Evolutionary conservation across 2,797 vertebrate species (phyloP).

Genomic region (Tadarida brasiliensis): DNA sequence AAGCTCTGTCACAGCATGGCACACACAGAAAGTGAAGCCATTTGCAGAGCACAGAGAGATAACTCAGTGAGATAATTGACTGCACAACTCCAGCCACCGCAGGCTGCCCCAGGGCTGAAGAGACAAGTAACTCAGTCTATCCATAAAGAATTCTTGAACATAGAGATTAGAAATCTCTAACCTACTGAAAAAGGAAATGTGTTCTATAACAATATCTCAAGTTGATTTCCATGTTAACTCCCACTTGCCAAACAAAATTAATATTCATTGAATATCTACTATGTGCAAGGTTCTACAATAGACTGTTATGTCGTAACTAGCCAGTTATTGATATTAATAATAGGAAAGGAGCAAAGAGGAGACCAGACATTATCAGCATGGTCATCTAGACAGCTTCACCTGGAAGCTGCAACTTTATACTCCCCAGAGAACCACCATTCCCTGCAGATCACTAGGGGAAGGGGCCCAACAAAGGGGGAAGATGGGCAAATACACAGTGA

Average conservation of each 20-base stretch:
- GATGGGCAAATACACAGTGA: neutral
- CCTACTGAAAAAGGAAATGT: constrained; percentile 40
- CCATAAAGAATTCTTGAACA: constrained; percentile 12
- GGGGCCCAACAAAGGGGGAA: neutral
- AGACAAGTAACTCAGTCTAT: neutral
- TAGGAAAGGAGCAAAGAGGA: neutral
- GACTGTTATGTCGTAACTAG: neutral
- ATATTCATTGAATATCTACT: neutral
- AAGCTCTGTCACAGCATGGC: constrained; percentile 14
- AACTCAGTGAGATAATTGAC: neutral
- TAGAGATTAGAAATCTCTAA: constrained; percentile 18
- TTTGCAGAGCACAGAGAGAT: neutral
- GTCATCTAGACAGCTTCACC: neutral
- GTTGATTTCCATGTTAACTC: neutral
- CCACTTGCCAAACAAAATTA: constrained; percentile 29
- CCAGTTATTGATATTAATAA: neutral
- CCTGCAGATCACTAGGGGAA: neutral
- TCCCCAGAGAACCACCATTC: neutral
- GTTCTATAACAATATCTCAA: neutral
- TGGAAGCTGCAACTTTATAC: neutral
- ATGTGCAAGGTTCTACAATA: neutral
- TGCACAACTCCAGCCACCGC: neutral
- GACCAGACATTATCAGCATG: neutral
- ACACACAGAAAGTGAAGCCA: neutral
- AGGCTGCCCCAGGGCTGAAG: neutral